These are phyloP conservation scores for Ceyx erithaca DNA, from an alignment of 2,797 vertebrate genomes.

Conservation along the genomic window DNA sequence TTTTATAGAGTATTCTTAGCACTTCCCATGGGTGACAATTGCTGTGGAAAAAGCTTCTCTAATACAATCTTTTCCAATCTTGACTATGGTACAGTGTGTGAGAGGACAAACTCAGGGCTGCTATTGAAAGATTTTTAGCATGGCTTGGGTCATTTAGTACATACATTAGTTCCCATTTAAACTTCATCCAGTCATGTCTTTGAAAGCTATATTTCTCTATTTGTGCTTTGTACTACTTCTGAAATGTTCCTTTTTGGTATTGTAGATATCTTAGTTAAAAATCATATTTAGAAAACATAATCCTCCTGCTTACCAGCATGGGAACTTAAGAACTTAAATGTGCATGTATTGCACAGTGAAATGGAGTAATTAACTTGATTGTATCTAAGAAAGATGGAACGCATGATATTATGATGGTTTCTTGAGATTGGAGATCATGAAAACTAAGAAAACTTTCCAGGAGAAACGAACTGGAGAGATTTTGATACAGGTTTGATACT, in stretches of 20 bases:
- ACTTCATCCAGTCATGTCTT: not conserved
- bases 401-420: not conserved
- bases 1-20: constrained; percentile 4
- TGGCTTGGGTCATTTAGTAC: not conserved
- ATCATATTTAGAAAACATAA: not conserved
- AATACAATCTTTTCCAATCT: not conserved
- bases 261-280: not conserved
- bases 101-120: not conserved
- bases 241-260: not conserved
- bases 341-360: not conserved
- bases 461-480: not conserved
- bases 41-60: not conserved
- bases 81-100: not conserved
- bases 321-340: not conserved
- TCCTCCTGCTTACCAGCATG: not conserved
- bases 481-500: not conserved
- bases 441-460: not conserved
- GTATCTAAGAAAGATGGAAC: not conserved
- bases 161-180: not conserved
- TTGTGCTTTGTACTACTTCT: not conserved
- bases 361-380: not conserved
- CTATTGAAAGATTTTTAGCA: not conserved
- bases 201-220: not conserved
- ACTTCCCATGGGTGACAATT: not conserved
- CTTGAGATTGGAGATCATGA: not conserved